These are phyloP conservation scores for Crotalus helleri DNA, from an alignment of 2,113 vertebrate species.

Conservation along the genomic window DNA sequence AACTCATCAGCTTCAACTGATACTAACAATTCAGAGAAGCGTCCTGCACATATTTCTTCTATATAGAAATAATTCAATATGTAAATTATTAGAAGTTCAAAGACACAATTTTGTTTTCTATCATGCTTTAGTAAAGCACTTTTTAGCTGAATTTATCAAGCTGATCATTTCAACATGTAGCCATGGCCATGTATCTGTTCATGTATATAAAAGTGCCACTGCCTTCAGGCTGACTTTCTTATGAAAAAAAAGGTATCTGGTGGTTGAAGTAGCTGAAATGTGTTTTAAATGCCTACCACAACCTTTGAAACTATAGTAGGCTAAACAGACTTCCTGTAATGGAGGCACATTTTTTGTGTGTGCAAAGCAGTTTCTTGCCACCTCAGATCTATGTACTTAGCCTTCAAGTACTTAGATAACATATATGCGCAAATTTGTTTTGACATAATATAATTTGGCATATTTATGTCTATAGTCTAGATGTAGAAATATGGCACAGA, in stretches of 20 bases:
- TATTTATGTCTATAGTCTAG: neutral
- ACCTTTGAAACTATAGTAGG: neutral
- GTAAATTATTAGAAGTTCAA: neutral
- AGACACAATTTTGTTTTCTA: neutral
- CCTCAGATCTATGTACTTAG: neutral
- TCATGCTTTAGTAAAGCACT: neutral
- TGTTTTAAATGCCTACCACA: neutral
- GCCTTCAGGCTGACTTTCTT: neutral
- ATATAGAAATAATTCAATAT: constrained; percentile 2
- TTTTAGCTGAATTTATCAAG: neutral
- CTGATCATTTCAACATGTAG: neutral
- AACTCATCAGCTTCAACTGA: neutral
- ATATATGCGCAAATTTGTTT: neutral
- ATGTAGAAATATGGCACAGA: neutral
- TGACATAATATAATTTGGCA: neutral
- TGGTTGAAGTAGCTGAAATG: neutral
- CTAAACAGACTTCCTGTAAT: neutral
- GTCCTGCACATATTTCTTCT: neutral
- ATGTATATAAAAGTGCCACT: neutral
- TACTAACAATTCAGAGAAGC: neutral
- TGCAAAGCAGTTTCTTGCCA: neutral
- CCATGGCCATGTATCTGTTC: neutral
- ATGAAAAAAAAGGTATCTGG: neutral
- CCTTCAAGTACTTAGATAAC: neutral
- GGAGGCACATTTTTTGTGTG: neutral